Evolutionary conservation across 53 echinoderm and acorn worm species (phyloP).

Genomic region (Echinarachnius parma): DNA sequence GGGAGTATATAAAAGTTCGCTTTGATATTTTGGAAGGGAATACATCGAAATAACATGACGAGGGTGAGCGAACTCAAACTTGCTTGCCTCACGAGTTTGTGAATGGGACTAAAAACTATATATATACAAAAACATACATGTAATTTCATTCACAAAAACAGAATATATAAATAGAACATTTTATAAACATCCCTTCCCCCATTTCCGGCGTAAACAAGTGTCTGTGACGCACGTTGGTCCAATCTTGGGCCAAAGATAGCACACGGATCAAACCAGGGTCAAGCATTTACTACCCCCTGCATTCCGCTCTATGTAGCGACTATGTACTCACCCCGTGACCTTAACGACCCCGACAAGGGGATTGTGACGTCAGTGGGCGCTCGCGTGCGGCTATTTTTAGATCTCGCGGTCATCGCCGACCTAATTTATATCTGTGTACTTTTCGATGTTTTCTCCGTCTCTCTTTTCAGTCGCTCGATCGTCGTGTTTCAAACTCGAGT

Average conservation of each 20-base stretch:
- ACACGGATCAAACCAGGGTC: slow-evolving; percentile 4
- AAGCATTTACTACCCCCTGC: slow-evolving; percentile 8
- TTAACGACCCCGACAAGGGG: slow-evolving; percentile 27
- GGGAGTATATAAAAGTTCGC: no score
- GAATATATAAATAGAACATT: neutral
- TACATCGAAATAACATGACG: no score
- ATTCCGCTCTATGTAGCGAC: neutral
- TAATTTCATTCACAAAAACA: no score
- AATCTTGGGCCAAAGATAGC: neutral
- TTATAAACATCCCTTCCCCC: slow-evolving; percentile 30
- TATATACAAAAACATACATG: no score
- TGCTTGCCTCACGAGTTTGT: no score
- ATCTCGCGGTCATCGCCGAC: neutral
- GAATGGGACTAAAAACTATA: no score
- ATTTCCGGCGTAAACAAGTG: slow-evolving; percentile 38
- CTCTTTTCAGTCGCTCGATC: neutral
- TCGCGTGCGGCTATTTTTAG: slow-evolving; percentile 19
- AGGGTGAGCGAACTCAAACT: no score
- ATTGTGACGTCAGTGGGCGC: slow-evolving; percentile 25
- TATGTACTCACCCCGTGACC: slow-evolving; percentile 21
- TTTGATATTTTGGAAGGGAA: no score
- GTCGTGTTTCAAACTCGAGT: no score
- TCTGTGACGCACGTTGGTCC: slow-evolving; percentile 31
- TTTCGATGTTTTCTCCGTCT: neutral
- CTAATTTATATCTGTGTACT: neutral